Percentiles rank a stretch among this genome's conserved stretches.
Conservation (phyloP, 2,888 invertebrate species). For the Eupithecia pulchellata region DNA sequence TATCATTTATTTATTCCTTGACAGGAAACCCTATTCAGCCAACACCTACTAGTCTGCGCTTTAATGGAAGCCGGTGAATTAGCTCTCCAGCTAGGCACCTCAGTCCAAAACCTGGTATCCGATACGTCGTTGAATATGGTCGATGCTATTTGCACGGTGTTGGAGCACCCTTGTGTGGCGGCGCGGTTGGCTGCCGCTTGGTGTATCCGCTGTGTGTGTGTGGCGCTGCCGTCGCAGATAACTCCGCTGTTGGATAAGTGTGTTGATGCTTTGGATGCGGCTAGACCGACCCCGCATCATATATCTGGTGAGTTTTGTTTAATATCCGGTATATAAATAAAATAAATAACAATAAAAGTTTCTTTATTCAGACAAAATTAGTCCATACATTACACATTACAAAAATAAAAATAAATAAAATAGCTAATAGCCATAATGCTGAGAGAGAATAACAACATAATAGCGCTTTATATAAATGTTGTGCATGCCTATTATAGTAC, state of each 20-base stretch:
- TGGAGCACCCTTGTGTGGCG: conserved; percentile 97
- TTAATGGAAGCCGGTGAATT: conserved; percentile 97
- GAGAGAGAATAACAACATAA: too few species aligned
- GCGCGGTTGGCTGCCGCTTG: conserved; percentile 97
- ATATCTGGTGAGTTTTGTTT: conserved; percentile 83
- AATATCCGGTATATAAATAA: too few species aligned
- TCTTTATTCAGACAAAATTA: too few species aligned
- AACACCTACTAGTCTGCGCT: conserved; percentile 96
- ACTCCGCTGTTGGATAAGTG: conserved; percentile 96
- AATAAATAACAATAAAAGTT: too few species aligned
- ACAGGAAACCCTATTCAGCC: conserved; percentile 95
- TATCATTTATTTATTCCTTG: neutral
- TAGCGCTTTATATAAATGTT: too few species aligned
- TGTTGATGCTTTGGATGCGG: conserved; percentile 94
- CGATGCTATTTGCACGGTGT: conserved; percentile 87
- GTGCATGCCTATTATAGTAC: too few species aligned
- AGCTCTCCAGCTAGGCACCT: conserved; percentile 96
- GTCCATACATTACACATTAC: too few species aligned
- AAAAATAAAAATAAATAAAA: too few species aligned
- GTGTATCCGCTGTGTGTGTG: conserved; percentile 96
- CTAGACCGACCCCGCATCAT: conserved; percentile 95
- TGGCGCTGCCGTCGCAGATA: conserved; percentile 97
- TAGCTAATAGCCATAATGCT: too few species aligned
- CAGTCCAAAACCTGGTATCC: conserved; percentile 94
- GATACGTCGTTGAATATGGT: conserved; percentile 92